Conservation (phyloP, 2,888 invertebrate genomes). For the Yponomeuta sedellus region DNA sequence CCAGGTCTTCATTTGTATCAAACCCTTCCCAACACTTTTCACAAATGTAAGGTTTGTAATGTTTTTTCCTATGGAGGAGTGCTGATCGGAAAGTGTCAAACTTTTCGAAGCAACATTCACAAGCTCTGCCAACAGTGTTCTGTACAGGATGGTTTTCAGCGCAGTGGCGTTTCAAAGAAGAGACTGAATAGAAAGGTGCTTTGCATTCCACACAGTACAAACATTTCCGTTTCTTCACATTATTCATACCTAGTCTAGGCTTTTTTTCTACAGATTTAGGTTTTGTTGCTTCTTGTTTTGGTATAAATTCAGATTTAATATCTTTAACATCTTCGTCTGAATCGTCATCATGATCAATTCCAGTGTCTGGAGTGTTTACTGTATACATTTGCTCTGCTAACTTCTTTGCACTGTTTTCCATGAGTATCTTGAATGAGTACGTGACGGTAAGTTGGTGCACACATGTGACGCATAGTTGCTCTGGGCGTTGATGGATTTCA, state of each 20-base stretch:
- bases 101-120: constrained; percentile 65
- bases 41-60: constrained; percentile 61
- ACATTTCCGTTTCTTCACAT: constrained; percentile 28
- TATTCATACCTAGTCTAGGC: constrained; percentile 23
- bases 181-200: constrained; percentile 44
- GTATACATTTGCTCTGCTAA: constrained; percentile 35
- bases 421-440: constrained; percentile 63
- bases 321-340: constrained; percentile 38
- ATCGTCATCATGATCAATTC: constrained; percentile 39
- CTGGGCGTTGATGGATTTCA: constrained; percentile 44
- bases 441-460: constrained; percentile 64
- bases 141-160: constrained; percentile 49
- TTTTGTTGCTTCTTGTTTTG: constrained; percentile 19
- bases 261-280: constrained; percentile 28
- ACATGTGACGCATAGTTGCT: constrained; percentile 60
- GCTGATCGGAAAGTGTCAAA: constrained; percentile 64
- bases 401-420: constrained; percentile 52
- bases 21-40: constrained; percentile 68
- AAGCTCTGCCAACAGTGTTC: constrained; percentile 51
- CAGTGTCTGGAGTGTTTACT: constrained; percentile 22
- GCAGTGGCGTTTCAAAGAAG: constrained; percentile 52
- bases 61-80: constrained; percentile 59
- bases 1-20: constrained; percentile 40
- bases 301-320: constrained; percentile 33
- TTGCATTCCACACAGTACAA: constrained; percentile 66